Base-by-base conservation (phyloP, 2,888 invertebrate species). In the Amblyteles armatorius region DNA sequence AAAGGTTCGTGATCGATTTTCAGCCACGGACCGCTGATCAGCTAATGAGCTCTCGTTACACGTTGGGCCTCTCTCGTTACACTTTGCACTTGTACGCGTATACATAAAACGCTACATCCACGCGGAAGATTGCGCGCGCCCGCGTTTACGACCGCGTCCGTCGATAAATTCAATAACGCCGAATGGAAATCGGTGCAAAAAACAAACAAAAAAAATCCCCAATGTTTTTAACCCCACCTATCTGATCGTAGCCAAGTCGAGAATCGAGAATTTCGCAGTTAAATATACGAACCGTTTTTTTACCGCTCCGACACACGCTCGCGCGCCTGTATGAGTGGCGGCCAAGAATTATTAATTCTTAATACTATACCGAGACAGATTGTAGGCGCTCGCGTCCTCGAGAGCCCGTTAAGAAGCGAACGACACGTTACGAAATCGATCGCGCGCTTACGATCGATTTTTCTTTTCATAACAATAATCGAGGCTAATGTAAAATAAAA, bases 401-500 rank as follows among this genome's bases (percentile, higher is more conserved):
- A 76, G 79, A 79, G 82, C 77, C 79, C 77, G 87, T 88, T 87
- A 86, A 87, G 86, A 69, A 67, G 74, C 69, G 80, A 80, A 60
- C 79, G 86, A 86, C 86, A 52, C 79, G 82, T 88, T 88, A 86
- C 84, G 84, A 87, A 88, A 88, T 82, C 57, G 57, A 88, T 87
- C 84, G 72, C 50, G 65, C 55, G 48, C 67, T 52, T 55, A 57
- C 44, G 55, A 48, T 29, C 40, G 22, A 3, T 40, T 76, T 79
- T 79, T 26, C 52, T 79, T 69, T 73, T 81, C 26, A 67, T 79
- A 72, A 63, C 48, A 63, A 69, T 57, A 52, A 83, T 60, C 67
- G 68, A 83, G 80, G 73, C 72, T 83, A 65, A 77, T 36, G 13
- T n/a, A 19, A 44, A 48, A 57, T 60, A 40, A 57, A 77, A 67